phyloP scores from a whole-genome alignment of 2,797 vertebrate genomes.

The Takifugu ocellatus region DNA sequence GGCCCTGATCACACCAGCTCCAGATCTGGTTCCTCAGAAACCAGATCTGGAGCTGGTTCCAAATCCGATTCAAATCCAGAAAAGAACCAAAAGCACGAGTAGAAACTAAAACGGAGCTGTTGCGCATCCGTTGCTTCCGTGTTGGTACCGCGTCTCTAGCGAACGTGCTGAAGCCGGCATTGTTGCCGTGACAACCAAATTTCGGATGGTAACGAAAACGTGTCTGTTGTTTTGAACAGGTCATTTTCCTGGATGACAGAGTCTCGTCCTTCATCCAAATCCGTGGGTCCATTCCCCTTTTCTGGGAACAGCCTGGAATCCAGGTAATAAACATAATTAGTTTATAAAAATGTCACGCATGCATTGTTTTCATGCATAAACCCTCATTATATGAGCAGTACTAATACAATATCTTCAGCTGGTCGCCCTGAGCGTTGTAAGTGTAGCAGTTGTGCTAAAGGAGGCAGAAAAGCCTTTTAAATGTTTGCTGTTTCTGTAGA shows the following conservation, averaged over 20 bases:
- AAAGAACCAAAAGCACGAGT: no score
- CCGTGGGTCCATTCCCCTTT: conserved; percentile 93
- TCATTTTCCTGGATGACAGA: conserved; percentile 92
- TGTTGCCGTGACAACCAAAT: background rate
- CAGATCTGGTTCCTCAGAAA: no score
- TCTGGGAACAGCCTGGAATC: conserved; percentile 98
- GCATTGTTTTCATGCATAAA: conserved; percentile 13
- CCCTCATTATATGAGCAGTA: conserved; percentile 3
- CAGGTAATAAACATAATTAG: conserved; percentile 76
- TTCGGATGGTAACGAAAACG: no score
- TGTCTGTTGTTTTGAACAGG: conserved; percentile 69
- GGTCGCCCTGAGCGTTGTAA: background rate
- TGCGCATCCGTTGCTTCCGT: no score
- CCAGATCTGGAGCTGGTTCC: no score
- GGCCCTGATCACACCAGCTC: no score
- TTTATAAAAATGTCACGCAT: background rate
- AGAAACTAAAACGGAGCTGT: no score
- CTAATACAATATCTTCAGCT: background rate
- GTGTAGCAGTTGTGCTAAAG: background rate
- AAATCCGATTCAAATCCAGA: no score
- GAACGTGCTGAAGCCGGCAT: no score
- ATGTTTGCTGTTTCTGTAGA: background rate
- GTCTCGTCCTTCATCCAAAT: conserved; percentile 98
- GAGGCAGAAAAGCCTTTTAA: background rate
- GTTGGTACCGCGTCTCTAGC: no score